Evolutionary conservation across 2,888 invertebrate genomes (phyloP).

Genomic region (Microctonus hyperodae): DNA sequence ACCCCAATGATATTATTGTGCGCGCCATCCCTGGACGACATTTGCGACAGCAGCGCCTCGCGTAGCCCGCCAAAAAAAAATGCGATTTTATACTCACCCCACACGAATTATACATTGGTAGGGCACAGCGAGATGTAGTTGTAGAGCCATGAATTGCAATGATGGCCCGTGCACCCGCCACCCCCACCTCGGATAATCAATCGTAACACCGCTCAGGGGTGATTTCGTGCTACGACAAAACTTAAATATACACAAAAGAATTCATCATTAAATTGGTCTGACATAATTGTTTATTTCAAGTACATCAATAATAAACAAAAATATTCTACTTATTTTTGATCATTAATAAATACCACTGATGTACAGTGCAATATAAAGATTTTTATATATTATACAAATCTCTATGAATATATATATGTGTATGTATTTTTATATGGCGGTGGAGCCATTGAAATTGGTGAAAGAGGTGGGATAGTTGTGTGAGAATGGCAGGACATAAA

Average conservation of each 20-base stretch:
- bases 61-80: slow-evolving; percentile 58
- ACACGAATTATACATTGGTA: slow-evolving; percentile 61
- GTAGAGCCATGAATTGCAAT: slow-evolving; percentile 62
- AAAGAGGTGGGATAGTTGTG: slow-evolving; percentile 41
- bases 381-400: not conserved
- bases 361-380: slow-evolving; percentile 7
- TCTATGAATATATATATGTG: not conserved
- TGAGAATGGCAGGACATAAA: slow-evolving; percentile 31
- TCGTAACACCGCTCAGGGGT: slow-evolving; percentile 61
- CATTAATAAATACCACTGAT: not conserved
- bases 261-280: slow-evolving; percentile 10
- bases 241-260: slow-evolving; percentile 35
- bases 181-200: slow-evolving; percentile 61
- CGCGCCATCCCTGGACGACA: slow-evolving; percentile 17
- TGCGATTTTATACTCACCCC: slow-evolving; percentile 55
- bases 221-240: slow-evolving; percentile 47
- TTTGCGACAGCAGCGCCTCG: slow-evolving; percentile 56
- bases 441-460: slow-evolving; percentile 42
- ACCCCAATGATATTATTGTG: not conserved
- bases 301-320: not conserved
- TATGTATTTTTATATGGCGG: slow-evolving; percentile 36
- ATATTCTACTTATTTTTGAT: not conserved
- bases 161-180: slow-evolving; percentile 58
- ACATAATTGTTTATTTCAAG: not conserved
- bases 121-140: slow-evolving; percentile 56